phyloP scores from a whole-genome alignment of 1,140 invertebrate species.

The Drosophila sp. region DNA sequence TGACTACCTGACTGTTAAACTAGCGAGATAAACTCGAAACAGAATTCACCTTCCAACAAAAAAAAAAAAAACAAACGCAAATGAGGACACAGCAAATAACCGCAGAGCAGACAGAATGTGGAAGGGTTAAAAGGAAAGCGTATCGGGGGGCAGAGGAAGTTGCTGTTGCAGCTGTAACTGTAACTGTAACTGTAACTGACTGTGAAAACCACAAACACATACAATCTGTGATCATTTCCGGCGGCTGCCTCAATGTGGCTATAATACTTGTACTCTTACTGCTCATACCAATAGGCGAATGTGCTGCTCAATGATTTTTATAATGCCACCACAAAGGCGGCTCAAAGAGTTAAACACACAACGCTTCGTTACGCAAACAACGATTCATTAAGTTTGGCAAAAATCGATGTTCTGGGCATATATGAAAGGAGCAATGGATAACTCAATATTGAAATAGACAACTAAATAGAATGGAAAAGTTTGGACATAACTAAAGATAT shows the following conservation, averaged over 20 bases:
- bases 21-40: not conserved
- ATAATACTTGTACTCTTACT: slow-evolving; percentile 55
- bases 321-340: slow-evolving; percentile 59
- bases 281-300: not conserved
- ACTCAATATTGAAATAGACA: too few species aligned
- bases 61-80: not conserved
- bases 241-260: slow-evolving; percentile 53
- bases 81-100: not conserved
- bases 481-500: too few species aligned
- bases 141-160: not conserved
- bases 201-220: slow-evolving; percentile 38
- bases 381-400: slow-evolving; percentile 12
- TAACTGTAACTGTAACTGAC: slow-evolving; percentile 37
- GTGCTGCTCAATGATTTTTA: slow-evolving; percentile 50
- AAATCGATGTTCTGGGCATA: not conserved
- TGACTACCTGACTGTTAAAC: not conserved
- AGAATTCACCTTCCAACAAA: not conserved
- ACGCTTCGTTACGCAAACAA: slow-evolving; percentile 11
- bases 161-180: slow-evolving; percentile 5
- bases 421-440: too few species aligned
- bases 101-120: not conserved
- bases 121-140: not conserved
- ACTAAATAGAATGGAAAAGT: too few species aligned
- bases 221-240: slow-evolving; percentile 55
- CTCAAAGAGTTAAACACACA: slow-evolving; percentile 60